phyloP scores from a whole-genome alignment of 2,888 invertebrate genomes.

The Caenorhabditis macrosperma region DNA sequence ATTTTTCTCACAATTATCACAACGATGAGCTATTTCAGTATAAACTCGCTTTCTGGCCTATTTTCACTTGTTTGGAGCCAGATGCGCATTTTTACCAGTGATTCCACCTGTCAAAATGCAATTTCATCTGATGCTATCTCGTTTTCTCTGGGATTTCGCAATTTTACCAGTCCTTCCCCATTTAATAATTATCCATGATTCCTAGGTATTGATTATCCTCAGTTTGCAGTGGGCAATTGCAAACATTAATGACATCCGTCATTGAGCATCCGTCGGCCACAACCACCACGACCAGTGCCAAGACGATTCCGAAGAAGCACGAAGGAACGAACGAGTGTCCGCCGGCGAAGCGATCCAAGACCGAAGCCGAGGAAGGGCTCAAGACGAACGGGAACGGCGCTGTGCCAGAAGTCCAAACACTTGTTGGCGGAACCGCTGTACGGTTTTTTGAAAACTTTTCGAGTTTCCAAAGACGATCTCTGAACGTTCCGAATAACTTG shows the following conservation, averaged over 20 bases:
- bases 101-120: no score
- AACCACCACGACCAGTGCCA: constrained; percentile 10
- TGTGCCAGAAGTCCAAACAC: not conserved
- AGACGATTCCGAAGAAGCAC: constrained; percentile 3
- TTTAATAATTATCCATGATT: not conserved
- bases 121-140: no score
- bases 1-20: no score
- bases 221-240: constrained; percentile 38
- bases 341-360: constrained; percentile 35
- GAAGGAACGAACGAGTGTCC: constrained; percentile 32
- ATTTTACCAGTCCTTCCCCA: constrained; percentile 1
- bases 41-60: no score
- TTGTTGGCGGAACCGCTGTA: constrained; percentile 16
- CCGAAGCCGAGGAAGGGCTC: constrained; percentile 4
- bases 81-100: no score
- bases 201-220: not conserved
- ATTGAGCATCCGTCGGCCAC: constrained; percentile 38
- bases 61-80: no score
- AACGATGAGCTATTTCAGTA: no score
- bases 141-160: no score
- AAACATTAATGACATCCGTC: constrained; percentile 49
- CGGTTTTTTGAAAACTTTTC: no score
- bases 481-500: no score
- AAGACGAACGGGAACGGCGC: constrained; percentile 7
- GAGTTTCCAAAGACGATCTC: no score